Evolutionary conservation across 2,888 invertebrate species (phyloP).

Genomic region (Pinctada fucata): DNA sequence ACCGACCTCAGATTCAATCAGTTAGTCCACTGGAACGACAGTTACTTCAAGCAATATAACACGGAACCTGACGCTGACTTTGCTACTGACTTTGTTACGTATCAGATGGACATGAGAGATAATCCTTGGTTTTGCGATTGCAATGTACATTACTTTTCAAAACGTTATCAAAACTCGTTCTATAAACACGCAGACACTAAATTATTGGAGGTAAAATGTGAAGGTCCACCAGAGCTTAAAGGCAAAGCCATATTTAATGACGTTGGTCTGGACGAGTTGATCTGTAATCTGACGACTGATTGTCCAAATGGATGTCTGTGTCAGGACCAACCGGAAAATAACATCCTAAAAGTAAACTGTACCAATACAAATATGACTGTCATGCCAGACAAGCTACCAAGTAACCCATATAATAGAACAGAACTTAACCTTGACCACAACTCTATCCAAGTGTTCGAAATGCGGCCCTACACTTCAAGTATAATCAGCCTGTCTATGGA

Average conservation of each 20-base stretch:
- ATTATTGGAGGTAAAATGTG: slow-evolving; percentile 38
- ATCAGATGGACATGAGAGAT: slow-evolving; percentile 40
- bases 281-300: slow-evolving; percentile 44
- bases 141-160: slow-evolving; percentile 38
- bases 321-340: slow-evolving; percentile 43
- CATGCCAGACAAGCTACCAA: slow-evolving; percentile 35
- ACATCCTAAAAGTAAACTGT: slow-evolving; percentile 44
- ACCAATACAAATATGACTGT: slow-evolving; percentile 18
- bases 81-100: slow-evolving; percentile 35
- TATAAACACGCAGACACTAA: slow-evolving; percentile 36
- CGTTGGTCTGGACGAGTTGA: slow-evolving; percentile 35
- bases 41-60: slow-evolving; percentile 23
- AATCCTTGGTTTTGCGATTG: slow-evolving; percentile 53
- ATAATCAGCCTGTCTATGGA: slow-evolving; percentile 32
- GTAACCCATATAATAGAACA: slow-evolving; percentile 33
- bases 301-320: slow-evolving; percentile 48
- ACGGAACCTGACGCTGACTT: slow-evolving; percentile 9
- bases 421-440: slow-evolving; percentile 44
- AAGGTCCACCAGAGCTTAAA: slow-evolving; percentile 42
- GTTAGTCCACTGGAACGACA: slow-evolving; percentile 29
- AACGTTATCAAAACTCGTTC: slow-evolving; percentile 39
- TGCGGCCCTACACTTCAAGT: slow-evolving; percentile 33
- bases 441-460: slow-evolving; percentile 29
- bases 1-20: slow-evolving; percentile 30
- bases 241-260: slow-evolving; percentile 40